Evolutionary conservation across 2,113 vertebrate species (phyloP), one percentile per base, ranked within the genome.

Genomic region (Myanophis thanlyinensis): DNA sequence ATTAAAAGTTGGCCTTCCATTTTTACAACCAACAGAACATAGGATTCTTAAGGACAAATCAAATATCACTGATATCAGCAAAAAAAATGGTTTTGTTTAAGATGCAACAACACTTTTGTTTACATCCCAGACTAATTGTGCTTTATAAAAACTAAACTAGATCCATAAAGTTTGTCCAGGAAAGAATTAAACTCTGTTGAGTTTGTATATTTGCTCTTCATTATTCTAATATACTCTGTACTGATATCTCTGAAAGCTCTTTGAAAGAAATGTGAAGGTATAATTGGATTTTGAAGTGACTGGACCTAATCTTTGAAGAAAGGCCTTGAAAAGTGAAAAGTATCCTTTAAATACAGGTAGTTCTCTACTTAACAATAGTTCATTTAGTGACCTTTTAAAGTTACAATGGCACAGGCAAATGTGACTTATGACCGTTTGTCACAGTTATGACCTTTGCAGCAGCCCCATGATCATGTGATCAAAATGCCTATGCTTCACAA

Each of bases 1-100:
- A 44, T 94, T 89, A 95, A 95, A 95, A 94, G 56, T 94, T 96
- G 95, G 97, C 96, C 96, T 97, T 96, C 80, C n/a, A 95, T 91
- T 94, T 93, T 93, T 96, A 85, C 95, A 95, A 93, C 91, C 91
- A 91, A 89, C 93, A 93, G 90, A 90, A 87, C 25, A 91, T 91
- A 30, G 8, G 85, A 30, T 52, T 40, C 40, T 56, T 48, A 23
- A 84, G 44, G 6, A 12, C 5, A 49, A 22, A 23, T 3, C 35
- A 73, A 52, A 7, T 84, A 5, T 73, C 48, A 90, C 8, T 52
- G 67, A 90, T 84, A 48, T 85, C 52, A 59, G 0, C 85, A 18
- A 49, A 85, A 23, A 85, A 56, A 59, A 89, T 49, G 40, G 44
- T 92, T 84, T 44, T 48, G 7, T 46, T 85, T 59, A 59, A 49